Evolutionary conservation across 2,888 invertebrate genomes (phyloP).

Genomic region (Amblyjoppa proteus): DNA sequence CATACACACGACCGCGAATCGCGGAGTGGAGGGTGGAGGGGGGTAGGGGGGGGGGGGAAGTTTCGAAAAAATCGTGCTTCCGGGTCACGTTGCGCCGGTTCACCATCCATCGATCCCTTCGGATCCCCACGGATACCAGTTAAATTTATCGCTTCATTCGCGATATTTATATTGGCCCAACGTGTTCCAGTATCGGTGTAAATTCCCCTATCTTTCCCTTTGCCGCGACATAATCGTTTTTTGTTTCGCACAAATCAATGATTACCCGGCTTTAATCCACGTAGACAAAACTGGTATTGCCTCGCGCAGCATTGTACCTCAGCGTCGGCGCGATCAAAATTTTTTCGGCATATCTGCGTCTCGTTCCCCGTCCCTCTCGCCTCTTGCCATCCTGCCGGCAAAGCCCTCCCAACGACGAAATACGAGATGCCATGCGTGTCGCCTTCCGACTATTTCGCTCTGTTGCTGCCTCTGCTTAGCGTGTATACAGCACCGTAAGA

Average conservation of each 20-base stretch:
- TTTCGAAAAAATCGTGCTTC: conserved; percentile 64
- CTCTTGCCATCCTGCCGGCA: conserved; percentile 30
- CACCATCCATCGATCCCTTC: conserved; percentile 69
- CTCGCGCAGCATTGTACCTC: not conserved
- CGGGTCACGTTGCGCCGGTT: conserved; percentile 69
- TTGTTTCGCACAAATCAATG: not conserved
- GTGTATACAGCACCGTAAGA: conserved; percentile 42
- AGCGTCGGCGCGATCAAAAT: not conserved
- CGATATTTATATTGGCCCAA: conserved; percentile 69
- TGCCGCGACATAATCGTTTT: not conserved
- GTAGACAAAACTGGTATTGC: not conserved
- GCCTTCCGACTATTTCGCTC: conserved; percentile 59
- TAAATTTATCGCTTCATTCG: conserved; percentile 71
- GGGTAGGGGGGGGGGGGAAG: not conserved
- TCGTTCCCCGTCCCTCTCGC: not conserved
- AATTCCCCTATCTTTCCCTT: conserved; percentile 12
- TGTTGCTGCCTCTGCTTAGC: conserved; percentile 49
- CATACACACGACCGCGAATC: not conserved
- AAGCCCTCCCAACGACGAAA: conserved; percentile 38
- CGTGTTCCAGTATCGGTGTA: conserved; percentile 55
- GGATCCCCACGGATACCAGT: conserved; percentile 68
- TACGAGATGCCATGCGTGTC: conserved; percentile 75
- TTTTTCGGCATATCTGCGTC: conserved; percentile 9
- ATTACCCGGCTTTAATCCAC: not conserved
- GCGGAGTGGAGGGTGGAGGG: not conserved